These are phyloP conservation scores for Euplexia lucipara DNA, from an alignment of 2,888 invertebrate species.

Conservation along the genomic window DNA sequence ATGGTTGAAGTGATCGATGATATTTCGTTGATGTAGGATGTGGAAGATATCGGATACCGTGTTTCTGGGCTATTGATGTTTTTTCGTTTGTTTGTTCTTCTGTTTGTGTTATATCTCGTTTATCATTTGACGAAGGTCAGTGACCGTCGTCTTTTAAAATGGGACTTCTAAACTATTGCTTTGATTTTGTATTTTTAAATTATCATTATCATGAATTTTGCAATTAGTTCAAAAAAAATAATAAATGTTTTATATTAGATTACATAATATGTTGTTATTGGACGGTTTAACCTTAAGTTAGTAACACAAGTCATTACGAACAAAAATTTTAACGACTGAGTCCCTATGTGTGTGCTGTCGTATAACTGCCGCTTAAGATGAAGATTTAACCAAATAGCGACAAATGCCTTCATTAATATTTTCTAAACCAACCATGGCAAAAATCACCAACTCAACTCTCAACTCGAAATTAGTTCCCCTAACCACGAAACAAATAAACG, in stretches of 20 bases:
- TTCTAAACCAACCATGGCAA: slow-evolving; percentile 17
- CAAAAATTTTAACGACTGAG: too few species aligned
- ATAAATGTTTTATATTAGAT: too few species aligned
- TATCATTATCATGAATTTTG: not conserved
- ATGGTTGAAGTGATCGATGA: slow-evolving; percentile 55
- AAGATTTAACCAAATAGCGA: too few species aligned
- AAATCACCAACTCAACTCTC: slow-evolving; percentile 47
- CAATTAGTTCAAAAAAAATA: too few species aligned
- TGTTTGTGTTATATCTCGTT: not conserved
- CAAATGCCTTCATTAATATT: too few species aligned
- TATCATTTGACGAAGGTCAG: not conserved
- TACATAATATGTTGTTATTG: too few species aligned
- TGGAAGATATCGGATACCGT: slow-evolving; percentile 12
- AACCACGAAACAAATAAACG: slow-evolving; percentile 54
- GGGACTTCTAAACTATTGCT: not conserved
- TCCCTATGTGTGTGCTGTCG: too few species aligned
- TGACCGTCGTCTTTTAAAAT: not conserved
- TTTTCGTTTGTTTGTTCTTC: slow-evolving; percentile 1
- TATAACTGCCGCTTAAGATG: too few species aligned
- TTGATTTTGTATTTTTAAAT: not conserved
- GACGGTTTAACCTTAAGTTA: too few species aligned
- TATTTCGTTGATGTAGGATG: slow-evolving; percentile 29
- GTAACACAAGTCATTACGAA: too few species aligned
- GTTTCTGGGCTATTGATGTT: not conserved
- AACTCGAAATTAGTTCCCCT: slow-evolving; percentile 37